A percentile compares a stretch with the other conserved stretches of the same genome.
phyloP scores from a whole-genome alignment of 2,113 vertebrate genomes.

The Azemiops feae region DNA sequence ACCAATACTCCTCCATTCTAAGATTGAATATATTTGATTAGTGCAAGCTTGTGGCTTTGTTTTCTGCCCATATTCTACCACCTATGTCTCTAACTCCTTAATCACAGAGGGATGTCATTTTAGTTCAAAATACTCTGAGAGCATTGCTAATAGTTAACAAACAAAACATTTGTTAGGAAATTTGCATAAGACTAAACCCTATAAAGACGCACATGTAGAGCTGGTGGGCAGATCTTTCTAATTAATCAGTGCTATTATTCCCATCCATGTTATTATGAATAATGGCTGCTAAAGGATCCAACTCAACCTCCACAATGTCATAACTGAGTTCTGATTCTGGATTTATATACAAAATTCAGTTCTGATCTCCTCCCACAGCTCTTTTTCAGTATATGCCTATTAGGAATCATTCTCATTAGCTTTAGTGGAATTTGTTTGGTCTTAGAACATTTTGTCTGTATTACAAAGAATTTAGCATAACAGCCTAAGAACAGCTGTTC shows the following conservation, averaged over 20 bases:
- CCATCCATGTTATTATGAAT: constrained; percentile 31
- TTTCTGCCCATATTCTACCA: background rate
- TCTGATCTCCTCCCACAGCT: background rate
- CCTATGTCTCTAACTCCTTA: constrained; percentile 6
- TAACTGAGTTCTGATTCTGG: constrained; percentile 11
- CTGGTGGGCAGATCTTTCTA: constrained; percentile 40
- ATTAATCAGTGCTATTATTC: constrained; percentile 33
- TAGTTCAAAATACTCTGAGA: background rate
- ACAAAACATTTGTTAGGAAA: constrained; percentile 10
- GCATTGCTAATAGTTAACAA: constrained; percentile 2
- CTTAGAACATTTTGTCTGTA: background rate
- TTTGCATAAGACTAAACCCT: constrained; percentile 12
- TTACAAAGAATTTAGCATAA: background rate
- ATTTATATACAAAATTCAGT: constrained; percentile 4
- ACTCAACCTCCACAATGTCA: constrained; percentile 20
- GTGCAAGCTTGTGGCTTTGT: background rate
- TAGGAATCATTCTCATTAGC: constrained; percentile 6
- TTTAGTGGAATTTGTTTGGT: constrained; percentile 13
- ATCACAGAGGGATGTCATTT: background rate
- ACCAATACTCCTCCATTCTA: background rate
- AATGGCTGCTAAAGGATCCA: constrained; percentile 40
- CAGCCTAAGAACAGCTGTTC: background rate
- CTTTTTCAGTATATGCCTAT: background rate
- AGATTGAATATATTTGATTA: background rate
- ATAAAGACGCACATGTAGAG: constrained; percentile 17